These are phyloP conservation scores for Lampris incognitus DNA, from an alignment of 2,113 vertebrate species.

Conservation along the genomic window DNA sequence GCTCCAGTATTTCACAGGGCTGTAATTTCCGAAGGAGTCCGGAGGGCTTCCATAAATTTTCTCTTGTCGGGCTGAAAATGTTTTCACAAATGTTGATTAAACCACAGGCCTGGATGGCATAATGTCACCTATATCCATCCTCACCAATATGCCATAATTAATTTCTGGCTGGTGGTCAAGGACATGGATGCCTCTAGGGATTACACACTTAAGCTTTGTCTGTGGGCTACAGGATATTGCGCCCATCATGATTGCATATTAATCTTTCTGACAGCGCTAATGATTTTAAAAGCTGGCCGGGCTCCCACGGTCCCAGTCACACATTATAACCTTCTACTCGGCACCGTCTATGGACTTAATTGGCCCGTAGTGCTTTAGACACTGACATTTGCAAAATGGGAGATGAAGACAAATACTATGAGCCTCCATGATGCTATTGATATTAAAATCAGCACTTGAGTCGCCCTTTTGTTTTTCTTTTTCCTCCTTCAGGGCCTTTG, in stretches of 20 bases:
- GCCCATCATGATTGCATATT: constrained; percentile 30
- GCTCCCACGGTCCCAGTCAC: not conserved
- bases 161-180: constrained; percentile 26
- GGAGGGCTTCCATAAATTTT: too few species aligned
- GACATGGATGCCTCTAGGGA: not conserved
- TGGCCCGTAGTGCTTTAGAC: constrained; percentile 26
- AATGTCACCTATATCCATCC: constrained; percentile 4
- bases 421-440: not conserved
- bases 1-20: too few species aligned
- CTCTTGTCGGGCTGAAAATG: too few species aligned
- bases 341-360: constrained; percentile 19
- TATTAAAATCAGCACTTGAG: constrained; percentile 1
- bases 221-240: constrained; percentile 22
- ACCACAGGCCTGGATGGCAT: not conserved
- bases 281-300: constrained; percentile 15
- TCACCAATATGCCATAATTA: constrained; percentile 38
- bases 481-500: too few species aligned
- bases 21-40: too few species aligned
- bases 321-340: constrained; percentile 14
- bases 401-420: not conserved
- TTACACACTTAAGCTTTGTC: not conserved
- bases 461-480: too few species aligned
- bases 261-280: constrained; percentile 51
- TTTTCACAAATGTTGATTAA: not conserved
- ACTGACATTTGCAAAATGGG: too few species aligned